Base-by-base conservation (phyloP, 2,797 vertebrate species). In the Danio jaintianensis region DNA sequence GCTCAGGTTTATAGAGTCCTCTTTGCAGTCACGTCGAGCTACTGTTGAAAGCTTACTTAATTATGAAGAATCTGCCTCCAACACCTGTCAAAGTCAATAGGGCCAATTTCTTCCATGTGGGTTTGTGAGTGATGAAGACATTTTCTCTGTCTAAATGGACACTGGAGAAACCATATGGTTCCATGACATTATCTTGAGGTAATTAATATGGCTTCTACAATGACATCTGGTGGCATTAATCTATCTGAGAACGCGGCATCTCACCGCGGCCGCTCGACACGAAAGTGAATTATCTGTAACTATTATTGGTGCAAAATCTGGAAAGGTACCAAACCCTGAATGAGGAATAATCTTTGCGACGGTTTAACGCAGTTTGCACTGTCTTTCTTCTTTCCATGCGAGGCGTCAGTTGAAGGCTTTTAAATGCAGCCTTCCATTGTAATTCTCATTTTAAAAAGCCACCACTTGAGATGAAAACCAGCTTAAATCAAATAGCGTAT, bases 191-290 rank as follows among this genome's bases (percentile, higher is more conserved):
- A 94, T 93, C 92, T 93, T 89, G 89, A 92, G 91, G 91, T 93
- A 93, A 94, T 93, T 93, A 94, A 94, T 94, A 93, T 92, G 91
- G 92, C 92, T 93, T 93, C 93, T 92, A 91, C 90, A 90, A 90
- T 92, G 93, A 93, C 94, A 94, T 93, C 93, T 94, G 93, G 93
- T 91, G 91, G 89, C 93, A 94, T 94, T 94, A 93, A 93, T 94
- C 93, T 93, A 87, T 89, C 89, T 83, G 85, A 64, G 90, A 92
- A 89, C 88, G 76, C 85, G 89, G 90, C 90, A 91, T 93, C 91
- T 90, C 86, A 64, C 89, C 83, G 81, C 86, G 85, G 88, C 87
- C 11, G 77, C 79, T 72, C 81, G 68, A 88, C 88, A 88, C 82
- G 18, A 79, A 84, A 78, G 89, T 93, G 90, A 93, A 88, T 92